phyloP scores from a whole-genome alignment of 2,888 invertebrate genomes.

The Notocelia uddmanniana region DNA sequence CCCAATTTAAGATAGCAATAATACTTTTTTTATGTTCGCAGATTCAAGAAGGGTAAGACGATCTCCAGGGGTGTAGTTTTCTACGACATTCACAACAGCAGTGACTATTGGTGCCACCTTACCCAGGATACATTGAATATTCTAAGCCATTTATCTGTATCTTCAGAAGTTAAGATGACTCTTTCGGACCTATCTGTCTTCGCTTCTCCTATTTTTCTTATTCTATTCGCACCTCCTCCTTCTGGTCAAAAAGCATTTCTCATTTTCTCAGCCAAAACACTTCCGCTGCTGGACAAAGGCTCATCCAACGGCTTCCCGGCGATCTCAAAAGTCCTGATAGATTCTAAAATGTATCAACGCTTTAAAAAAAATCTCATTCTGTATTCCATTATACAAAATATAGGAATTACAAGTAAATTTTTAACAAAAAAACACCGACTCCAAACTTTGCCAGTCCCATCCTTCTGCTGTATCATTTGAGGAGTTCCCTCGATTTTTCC shows the following conservation, averaged over 20 bases:
- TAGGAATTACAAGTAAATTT: too few relatives aligned
- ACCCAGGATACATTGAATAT: background rate
- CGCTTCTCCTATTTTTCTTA: background rate
- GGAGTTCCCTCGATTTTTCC: too few relatives aligned
- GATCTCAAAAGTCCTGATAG: too few relatives aligned
- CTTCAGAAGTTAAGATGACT: background rate
- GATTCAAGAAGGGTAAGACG: background rate
- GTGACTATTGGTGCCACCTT: background rate
- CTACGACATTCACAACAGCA: background rate
- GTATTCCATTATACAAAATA: too few relatives aligned
- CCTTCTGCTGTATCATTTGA: too few relatives aligned
- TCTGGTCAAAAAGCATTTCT: background rate
- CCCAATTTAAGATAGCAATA: background rate
- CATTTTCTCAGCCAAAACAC: too few relatives aligned
- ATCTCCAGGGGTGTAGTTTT: background rate
- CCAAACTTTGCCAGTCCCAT: too few relatives aligned
- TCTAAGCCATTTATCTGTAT: background rate
- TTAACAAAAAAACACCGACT: too few relatives aligned
- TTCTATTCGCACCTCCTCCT: background rate
- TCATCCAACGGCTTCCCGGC: too few relatives aligned
- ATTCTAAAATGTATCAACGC: too few relatives aligned
- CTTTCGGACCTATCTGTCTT: background rate
- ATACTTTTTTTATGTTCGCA: background rate
- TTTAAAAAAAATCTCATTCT: too few relatives aligned
- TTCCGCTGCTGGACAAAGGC: too few relatives aligned